A percentile compares a stretch with the other conserved stretches of the same genome.
Evolutionary conservation across 2,888 invertebrate species (phyloP).

Genomic region (Aleiodes alternator): DNA sequence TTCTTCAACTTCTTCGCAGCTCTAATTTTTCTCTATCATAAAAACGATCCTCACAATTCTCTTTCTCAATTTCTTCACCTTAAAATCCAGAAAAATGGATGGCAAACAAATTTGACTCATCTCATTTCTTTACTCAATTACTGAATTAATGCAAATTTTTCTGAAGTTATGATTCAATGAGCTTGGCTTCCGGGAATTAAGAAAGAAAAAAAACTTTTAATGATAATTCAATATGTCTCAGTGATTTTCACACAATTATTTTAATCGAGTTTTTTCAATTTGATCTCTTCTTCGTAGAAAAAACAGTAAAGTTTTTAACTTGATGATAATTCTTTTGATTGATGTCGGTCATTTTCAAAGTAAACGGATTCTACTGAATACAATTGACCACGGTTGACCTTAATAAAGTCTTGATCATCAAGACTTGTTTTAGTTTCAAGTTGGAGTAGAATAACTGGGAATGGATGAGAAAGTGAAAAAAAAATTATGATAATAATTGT

Average conservation of each 20-base stretch:
- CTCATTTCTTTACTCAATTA: too few relatives aligned
- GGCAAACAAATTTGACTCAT: too few relatives aligned
- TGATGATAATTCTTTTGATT: slow-evolving; percentile 45
- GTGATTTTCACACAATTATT: too few relatives aligned
- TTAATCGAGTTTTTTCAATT: neutral
- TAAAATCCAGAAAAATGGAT: too few relatives aligned
- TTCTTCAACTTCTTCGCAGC: too few relatives aligned
- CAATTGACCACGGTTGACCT: slow-evolving; percentile 67
- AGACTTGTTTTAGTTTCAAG: neutral
- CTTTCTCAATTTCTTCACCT: too few relatives aligned
- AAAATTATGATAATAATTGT: slow-evolving; percentile 8
- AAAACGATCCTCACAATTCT: too few relatives aligned
- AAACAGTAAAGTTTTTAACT: neutral
- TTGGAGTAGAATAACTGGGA: neutral
- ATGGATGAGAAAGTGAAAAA: neutral
- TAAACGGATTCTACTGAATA: slow-evolving; percentile 57
- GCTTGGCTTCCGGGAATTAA: slow-evolving; percentile 17
- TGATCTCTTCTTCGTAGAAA: neutral
- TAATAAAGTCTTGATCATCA: slow-evolving; percentile 55
- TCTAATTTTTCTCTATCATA: too few relatives aligned
- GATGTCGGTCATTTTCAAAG: slow-evolving; percentile 60
- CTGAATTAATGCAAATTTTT: too few relatives aligned
- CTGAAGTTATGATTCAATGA: slow-evolving; percentile 1
- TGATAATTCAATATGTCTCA: slow-evolving; percentile 7
- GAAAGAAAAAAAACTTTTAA: neutral